Base-by-base conservation (phyloP, 37 sponge, comb jelly and placozoan genomes). In the Agelas oroides region DNA sequence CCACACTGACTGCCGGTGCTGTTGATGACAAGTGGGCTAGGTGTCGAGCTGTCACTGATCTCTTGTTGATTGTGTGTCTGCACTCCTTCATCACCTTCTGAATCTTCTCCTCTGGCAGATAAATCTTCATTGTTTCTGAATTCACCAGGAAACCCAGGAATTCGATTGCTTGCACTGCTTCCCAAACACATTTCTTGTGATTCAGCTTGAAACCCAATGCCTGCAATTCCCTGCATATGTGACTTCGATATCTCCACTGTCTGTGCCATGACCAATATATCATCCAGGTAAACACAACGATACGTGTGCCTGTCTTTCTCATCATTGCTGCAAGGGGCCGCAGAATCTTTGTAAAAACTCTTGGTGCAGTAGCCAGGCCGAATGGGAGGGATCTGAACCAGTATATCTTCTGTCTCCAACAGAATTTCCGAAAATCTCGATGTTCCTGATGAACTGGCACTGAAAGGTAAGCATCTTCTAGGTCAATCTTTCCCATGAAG, bases 301-400 rank as follows among this genome's bases (percentile, higher is more conserved):
- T n/a, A n/a, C n/a, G n/a, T n/a, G n/a, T n/a, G n/a, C n/a, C n/a
- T n/a, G n/a, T n/a, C n/a, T n/a, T n/a, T n/a, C n/a, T 52, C 61
- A 82, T 60, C 41, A 12, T 12, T 30, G 83, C 54, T 23, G 57
- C 77, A 18, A 76, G 40, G 5, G 77, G 85, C 20, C 60, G 56
- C n/a, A 69, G 28, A 1, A 70, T 25, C 72, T 86, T 86, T 41
- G 86, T 86, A 63, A 86, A 86, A 18, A 77, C 75, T 30, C 71
- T 34, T 15, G 78, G 72, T 32, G 86, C 86, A 25, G 28, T 65
- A 59, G 65, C 38, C 27, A 86, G 86, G 40, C 86, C 86, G 35
- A 86, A 86, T 5, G 86, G 86, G 3, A 84, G 75, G 68, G 66
- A 36, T 37, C 34, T 74, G 76, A 84, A 84, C 63, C 53, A 46